Evolutionary conservation across 2,888 invertebrate species (phyloP).

Genomic region (Erannis defoliaria): DNA sequence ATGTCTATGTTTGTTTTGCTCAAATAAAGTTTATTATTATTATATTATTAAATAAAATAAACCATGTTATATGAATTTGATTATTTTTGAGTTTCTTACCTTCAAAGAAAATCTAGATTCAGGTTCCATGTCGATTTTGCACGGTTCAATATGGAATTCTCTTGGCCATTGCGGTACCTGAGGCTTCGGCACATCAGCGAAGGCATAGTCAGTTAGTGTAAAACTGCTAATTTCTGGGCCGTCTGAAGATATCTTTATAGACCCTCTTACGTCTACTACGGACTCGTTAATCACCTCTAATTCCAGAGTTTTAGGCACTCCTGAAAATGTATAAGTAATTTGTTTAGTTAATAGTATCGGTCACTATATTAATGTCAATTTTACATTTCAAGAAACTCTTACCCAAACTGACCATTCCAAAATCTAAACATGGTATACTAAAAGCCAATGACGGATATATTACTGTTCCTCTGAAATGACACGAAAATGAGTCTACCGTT

Average conservation of each 20-base stretch:
- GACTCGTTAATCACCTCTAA: conserved; percentile 85
- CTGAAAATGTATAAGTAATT: conserved; percentile 57
- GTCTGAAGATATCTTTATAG: conserved; percentile 80
- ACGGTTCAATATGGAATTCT: conserved; percentile 84
- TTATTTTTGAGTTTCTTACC: no score
- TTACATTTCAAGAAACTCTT: conserved; percentile 42
- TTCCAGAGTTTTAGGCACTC: conserved; percentile 77
- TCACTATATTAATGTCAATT: neutral
- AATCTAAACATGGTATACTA: conserved; percentile 83
- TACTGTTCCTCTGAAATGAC: conserved; percentile 85
- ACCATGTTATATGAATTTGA: no score
- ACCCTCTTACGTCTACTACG: conserved; percentile 82
- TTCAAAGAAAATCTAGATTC: conserved; percentile 73
- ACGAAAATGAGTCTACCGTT: neutral
- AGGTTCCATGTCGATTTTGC: conserved; percentile 75
- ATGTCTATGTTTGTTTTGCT: no score
- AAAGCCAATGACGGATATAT: conserved; percentile 87
- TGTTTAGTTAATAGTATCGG: neutral
- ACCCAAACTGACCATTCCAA: conserved; percentile 87
- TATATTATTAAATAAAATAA: no score
- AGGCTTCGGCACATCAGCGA: conserved; percentile 68
- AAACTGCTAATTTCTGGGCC: conserved; percentile 84
- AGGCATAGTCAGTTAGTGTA: conserved; percentile 77
- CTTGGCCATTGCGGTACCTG: conserved; percentile 78
- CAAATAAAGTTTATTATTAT: no score